Percentiles rank a stretch among this genome's conserved stretches.
phyloP scores from a whole-genome alignment of 2,888 invertebrate genomes.

The Desoria tigrina region DNA sequence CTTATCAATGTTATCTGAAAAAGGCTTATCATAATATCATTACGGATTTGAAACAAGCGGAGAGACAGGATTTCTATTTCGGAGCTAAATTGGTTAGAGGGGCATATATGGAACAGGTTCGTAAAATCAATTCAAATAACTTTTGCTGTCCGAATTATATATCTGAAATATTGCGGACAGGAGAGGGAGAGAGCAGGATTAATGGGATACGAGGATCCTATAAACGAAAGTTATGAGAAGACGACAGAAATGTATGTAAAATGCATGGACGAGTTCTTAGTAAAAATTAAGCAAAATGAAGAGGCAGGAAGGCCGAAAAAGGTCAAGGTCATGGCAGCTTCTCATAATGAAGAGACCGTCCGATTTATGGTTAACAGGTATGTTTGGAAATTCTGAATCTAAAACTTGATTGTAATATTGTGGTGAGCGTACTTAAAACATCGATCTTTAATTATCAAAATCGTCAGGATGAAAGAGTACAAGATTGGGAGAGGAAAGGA shows the following conservation, averaged over 20 bases:
- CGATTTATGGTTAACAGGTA: slow-evolving; percentile 88
- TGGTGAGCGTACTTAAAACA: too few relatives aligned
- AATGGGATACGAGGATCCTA: slow-evolving; percentile 92
- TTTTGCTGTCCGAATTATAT: too few relatives aligned
- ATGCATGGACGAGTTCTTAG: slow-evolving; percentile 81
- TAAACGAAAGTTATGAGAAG: slow-evolving; percentile 84
- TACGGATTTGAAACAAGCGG: slow-evolving; percentile 91
- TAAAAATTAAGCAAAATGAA: slow-evolving; percentile 70
- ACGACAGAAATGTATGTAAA: slow-evolving; percentile 92
- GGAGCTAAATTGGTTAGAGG: slow-evolving; percentile 97
- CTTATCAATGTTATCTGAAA: slow-evolving; percentile 96
- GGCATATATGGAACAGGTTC: slow-evolving; percentile 95
- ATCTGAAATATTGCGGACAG: too few relatives aligned
- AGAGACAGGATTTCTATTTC: slow-evolving; percentile 94
- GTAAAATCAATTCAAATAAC: too few relatives aligned
- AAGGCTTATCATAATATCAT: slow-evolving; percentile 82
- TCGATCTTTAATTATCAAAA: not conserved
- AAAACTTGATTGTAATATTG: too few relatives aligned
- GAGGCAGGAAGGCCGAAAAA: slow-evolving; percentile 68
- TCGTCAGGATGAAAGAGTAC: slow-evolving; percentile 80
- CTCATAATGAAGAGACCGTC: slow-evolving; percentile 97
- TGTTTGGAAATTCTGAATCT: too few relatives aligned
- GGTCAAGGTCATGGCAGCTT: slow-evolving; percentile 97
- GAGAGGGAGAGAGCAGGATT: slow-evolving; percentile 86
- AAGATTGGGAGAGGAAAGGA: slow-evolving; percentile 87